A percentile compares a stretch with the other conserved stretches of the same genome.
phyloP scores from a whole-genome alignment of 2,888 invertebrate species.

The Aspidiotus destructor region DNA sequence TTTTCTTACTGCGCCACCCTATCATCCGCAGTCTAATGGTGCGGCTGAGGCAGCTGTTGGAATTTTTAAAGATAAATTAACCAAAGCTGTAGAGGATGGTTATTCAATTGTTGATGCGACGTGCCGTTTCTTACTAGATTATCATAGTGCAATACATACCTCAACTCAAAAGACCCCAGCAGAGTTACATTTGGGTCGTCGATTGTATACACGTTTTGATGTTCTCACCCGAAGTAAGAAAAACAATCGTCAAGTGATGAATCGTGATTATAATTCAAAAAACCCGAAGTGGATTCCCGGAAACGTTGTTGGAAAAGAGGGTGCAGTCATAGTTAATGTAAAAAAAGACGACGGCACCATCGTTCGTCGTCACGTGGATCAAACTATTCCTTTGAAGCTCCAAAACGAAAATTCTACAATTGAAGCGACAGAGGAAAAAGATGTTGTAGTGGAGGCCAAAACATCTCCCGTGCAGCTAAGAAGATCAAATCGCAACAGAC shows the following conservation, averaged over 20 bases:
- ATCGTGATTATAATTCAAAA: not conserved
- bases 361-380: not conserved
- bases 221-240: not conserved
- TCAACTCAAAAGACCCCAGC: constrained; percentile 19
- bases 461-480: too few relatives aligned
- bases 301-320: not conserved
- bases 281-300: not conserved
- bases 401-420: too few relatives aligned
- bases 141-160: constrained; percentile 13
- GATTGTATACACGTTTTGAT: constrained; percentile 2
- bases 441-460: too few relatives aligned
- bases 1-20: constrained; percentile 34
- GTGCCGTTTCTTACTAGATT: constrained; percentile 19
- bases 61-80: constrained; percentile 11
- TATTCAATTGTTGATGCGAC: not conserved
- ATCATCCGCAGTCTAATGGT: constrained; percentile 35
- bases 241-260: not conserved
- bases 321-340: not conserved
- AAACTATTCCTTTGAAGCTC: not conserved
- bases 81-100: constrained; percentile 12
- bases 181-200: constrained; percentile 1
- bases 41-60: not conserved
- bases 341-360: not conserved
- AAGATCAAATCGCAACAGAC: too few relatives aligned
- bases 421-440: too few relatives aligned